phyloP scores from a whole-genome alignment of 2,888 invertebrate species.

The Epinotia brunnichana region DNA sequence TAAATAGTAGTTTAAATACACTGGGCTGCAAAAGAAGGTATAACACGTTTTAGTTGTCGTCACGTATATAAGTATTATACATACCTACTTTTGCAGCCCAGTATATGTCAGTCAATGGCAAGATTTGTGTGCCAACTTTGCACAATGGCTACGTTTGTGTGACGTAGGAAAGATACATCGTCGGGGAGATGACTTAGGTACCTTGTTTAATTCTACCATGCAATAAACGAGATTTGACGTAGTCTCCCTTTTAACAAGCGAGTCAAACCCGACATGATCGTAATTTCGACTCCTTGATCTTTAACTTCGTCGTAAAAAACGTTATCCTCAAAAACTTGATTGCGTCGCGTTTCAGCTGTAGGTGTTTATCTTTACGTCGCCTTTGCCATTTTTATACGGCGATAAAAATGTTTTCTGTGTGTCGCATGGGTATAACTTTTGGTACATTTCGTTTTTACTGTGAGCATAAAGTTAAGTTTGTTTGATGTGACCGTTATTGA shows the following conservation, averaged over 20 bases:
- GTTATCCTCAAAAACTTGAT: constrained; percentile 34
- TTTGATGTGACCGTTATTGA: background rate
- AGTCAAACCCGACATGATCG: constrained; percentile 28
- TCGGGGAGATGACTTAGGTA: too few relatives aligned
- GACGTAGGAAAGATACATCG: too few relatives aligned
- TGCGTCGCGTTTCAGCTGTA: constrained; percentile 28
- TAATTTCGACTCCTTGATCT: constrained; percentile 28
- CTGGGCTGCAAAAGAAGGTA: too few relatives aligned
- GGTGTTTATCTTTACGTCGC: constrained; percentile 35
- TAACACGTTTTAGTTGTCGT: too few relatives aligned
- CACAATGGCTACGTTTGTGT: too few relatives aligned
- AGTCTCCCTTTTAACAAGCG: constrained; percentile 13
- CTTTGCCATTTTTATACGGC: constrained; percentile 32
- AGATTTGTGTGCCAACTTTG: too few relatives aligned
- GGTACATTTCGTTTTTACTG: constrained; percentile 12
- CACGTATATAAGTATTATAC: too few relatives aligned
- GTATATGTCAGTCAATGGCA: too few relatives aligned
- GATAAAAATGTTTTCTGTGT: constrained; percentile 25
- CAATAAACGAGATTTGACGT: constrained; percentile 22
- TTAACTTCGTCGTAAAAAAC: constrained; percentile 33
- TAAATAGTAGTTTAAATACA: too few relatives aligned
- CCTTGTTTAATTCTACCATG: too few relatives aligned
- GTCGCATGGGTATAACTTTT: constrained; percentile 26
- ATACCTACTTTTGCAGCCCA: too few relatives aligned
- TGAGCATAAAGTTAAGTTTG: background rate